phyloP scores from a whole-genome alignment of 2,797 vertebrate genomes.

The Eurystomus glaucurus region DNA sequence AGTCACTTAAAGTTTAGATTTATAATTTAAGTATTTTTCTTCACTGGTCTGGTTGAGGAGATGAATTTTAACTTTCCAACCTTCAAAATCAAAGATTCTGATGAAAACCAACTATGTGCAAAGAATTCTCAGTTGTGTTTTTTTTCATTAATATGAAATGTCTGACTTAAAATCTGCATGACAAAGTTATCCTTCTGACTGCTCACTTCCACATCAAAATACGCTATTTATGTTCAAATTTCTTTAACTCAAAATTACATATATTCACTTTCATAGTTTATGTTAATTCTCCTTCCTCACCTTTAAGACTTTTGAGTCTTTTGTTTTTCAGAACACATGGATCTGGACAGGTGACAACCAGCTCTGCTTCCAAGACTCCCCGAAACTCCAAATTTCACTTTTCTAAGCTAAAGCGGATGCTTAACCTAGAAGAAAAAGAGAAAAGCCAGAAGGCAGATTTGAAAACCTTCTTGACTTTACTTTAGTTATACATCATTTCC shows the following conservation, averaged over 20 bases:
- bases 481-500: constrained; percentile 76
- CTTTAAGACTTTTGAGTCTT: neutral
- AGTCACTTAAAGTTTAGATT: neutral
- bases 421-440: constrained; percentile 86
- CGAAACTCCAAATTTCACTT: constrained; percentile 88
- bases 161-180: neutral
- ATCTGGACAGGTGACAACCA: constrained; percentile 73
- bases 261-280: neutral
- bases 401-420: constrained; percentile 91
- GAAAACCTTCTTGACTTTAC: constrained; percentile 92
- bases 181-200: neutral
- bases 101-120: neutral
- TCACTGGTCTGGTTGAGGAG: neutral
- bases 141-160: neutral
- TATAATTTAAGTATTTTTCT: neutral
- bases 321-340: constrained; percentile 77
- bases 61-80: neutral
- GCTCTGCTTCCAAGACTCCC: constrained; percentile 81
- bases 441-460: constrained; percentile 87
- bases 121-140: neutral
- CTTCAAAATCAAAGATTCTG: neutral
- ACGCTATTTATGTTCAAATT: neutral
- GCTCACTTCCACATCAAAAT: neutral
- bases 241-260: neutral
- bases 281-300: neutral